Evolutionary conservation across 2,888 invertebrate species (phyloP).

Genomic region (Vandiemenella viatica): DNA sequence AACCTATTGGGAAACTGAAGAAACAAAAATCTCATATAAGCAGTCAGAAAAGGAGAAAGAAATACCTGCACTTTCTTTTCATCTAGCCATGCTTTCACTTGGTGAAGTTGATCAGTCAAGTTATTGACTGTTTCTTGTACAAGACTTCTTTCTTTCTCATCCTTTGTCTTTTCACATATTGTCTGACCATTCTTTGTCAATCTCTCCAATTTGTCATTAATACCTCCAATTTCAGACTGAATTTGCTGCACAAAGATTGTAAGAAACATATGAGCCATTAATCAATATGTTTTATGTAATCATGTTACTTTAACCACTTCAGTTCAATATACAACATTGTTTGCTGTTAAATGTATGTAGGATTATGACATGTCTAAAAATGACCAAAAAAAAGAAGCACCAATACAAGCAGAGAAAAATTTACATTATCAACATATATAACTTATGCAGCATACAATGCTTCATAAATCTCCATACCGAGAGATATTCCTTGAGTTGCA

Average conservation of each 20-base stretch:
- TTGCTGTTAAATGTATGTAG: too few relatives aligned
- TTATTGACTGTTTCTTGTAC: constrained; percentile 61
- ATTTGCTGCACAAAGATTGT: constrained; percentile 34
- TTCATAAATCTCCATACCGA: constrained; percentile 28
- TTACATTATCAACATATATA: too few relatives aligned
- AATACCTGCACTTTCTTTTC: constrained; percentile 60
- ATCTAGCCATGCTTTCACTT: constrained; percentile 64
- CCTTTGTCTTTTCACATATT: constrained; percentile 64
- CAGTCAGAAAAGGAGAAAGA: too few relatives aligned
- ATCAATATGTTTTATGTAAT: too few relatives aligned
- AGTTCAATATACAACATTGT: too few relatives aligned
- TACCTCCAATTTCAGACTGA: constrained; percentile 54
- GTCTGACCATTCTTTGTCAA: constrained; percentile 61
- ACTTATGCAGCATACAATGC: background rate
- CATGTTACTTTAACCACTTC: too few relatives aligned
- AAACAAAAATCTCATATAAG: too few relatives aligned
- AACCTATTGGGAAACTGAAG: too few relatives aligned
- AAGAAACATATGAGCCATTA: background rate
- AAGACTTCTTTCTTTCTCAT: constrained; percentile 58
- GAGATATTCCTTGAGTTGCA: constrained; percentile 58
- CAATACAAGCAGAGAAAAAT: background rate
- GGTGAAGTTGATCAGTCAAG: constrained; percentile 61
- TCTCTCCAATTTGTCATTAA: constrained; percentile 61
- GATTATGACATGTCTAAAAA: too few relatives aligned
- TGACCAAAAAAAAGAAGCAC: background rate